Evolutionary conservation across 2,113 vertebrate species (phyloP).

Genomic region (Boulengeromyrus knoepffleri): DNA sequence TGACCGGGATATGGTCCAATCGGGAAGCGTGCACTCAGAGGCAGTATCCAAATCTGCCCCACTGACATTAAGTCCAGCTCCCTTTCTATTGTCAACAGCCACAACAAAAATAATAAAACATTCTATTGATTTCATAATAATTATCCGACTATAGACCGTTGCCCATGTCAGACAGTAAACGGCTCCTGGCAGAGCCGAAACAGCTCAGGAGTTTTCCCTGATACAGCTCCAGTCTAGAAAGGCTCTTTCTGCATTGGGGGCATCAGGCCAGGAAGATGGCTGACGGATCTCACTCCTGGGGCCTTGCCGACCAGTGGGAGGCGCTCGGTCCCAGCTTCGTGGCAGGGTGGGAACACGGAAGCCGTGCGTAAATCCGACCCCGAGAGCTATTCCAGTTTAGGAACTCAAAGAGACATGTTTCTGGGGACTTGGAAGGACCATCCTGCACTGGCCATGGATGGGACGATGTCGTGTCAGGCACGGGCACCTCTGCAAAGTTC

Average conservation of each 20-base stretch:
- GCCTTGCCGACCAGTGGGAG: not conserved
- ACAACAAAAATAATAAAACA: not conserved
- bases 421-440: not conserved
- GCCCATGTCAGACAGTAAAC: not conserved
- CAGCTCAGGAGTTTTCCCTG: not conserved
- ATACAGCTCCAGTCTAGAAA: not conserved
- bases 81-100: not conserved
- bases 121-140: not conserved
- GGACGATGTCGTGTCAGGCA: not conserved
- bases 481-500: not conserved
- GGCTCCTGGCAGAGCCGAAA: not conserved
- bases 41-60: not conserved
- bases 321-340: not conserved
- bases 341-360: not conserved
- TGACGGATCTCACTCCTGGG: not conserved
- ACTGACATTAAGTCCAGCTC: not conserved
- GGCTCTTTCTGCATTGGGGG: not conserved
- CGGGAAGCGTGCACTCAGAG: not conserved
- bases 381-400: not conserved
- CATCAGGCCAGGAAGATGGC: not conserved
- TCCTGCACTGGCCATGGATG: not conserved
- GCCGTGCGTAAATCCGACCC: not conserved
- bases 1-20: not conserved
- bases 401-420: not conserved
- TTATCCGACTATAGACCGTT: not conserved